phyloP scores from a whole-genome alignment of 2,797 vertebrate genomes.

The Manis pentadactyla region DNA sequence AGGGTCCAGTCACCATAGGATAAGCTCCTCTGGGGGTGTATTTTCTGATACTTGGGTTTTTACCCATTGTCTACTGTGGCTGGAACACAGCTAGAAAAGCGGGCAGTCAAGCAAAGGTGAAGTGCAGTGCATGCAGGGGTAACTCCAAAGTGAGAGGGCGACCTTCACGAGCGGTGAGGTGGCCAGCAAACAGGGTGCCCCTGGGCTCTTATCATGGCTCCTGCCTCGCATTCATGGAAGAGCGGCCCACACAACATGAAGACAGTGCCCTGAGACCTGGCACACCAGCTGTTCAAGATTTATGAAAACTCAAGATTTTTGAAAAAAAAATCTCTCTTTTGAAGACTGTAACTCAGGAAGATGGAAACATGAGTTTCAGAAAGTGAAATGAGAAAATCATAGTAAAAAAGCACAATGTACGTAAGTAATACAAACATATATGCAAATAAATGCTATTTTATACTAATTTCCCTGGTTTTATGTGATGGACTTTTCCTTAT shows the following conservation, averaged over 20 bases:
- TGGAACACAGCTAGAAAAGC: neutral
- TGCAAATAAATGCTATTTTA: constrained; percentile 12
- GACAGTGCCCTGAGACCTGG: neutral
- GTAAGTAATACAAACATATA: neutral
- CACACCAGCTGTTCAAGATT: neutral
- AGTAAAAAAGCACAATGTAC: neutral
- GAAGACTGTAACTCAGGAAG: neutral
- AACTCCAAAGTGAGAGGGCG: neutral
- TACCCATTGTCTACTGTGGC: neutral
- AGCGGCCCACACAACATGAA: fast-evolving
- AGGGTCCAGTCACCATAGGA: neutral
- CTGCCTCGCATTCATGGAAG: neutral
- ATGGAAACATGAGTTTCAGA: neutral
- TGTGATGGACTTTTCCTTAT: neutral
- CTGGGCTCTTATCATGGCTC: neutral
- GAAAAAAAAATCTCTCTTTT: neutral
- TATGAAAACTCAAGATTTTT: neutral
- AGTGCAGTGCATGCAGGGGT: neutral
- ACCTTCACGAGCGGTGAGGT: neutral
- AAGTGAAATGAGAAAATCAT: neutral
- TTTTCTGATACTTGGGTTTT: neutral
- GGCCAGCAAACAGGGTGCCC: neutral
- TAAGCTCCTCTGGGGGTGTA: neutral
- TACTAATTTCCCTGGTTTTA: neutral
- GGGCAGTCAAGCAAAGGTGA: neutral